These are phyloP conservation scores for Melozone crissalis DNA, from an alignment of 2,113 vertebrate species.

Conservation along the genomic window DNA sequence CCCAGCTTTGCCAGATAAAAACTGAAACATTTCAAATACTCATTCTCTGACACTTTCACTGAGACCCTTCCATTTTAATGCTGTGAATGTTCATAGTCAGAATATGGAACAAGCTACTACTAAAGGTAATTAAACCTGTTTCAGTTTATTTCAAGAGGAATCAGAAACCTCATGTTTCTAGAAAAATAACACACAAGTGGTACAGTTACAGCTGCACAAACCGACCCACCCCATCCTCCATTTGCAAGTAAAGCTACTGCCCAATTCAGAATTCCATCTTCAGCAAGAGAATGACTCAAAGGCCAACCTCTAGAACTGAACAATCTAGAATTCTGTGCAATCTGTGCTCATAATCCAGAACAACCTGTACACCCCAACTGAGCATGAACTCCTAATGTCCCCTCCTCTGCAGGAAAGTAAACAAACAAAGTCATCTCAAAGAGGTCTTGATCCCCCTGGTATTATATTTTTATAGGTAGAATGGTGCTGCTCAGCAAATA, in stretches of 20 bases:
- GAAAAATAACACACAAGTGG: neutral
- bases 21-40: neutral
- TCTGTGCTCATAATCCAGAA: neutral
- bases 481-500: neutral
- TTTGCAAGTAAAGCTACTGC: neutral
- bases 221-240: neutral
- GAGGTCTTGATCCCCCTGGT: neutral
- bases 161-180: neutral
- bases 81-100: neutral
- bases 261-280: neutral
- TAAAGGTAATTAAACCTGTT: neutral
- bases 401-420: neutral
- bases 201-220: neutral
- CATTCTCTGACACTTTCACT: neutral
- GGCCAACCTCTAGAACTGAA: neutral
- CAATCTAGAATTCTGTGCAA: neutral
- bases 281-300: neutral
- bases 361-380: neutral
- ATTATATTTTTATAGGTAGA: neutral
- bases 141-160: neutral
- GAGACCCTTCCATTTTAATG: neutral
- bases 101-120: neutral
- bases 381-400: neutral
- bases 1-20: neutral
- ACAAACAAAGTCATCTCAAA: slow-evolving; percentile 44